A percentile compares a stretch with the other conserved stretches of the same genome.
Conservation (phyloP, 2,797 vertebrate genomes). For the Pangasius djambal region DNA sequence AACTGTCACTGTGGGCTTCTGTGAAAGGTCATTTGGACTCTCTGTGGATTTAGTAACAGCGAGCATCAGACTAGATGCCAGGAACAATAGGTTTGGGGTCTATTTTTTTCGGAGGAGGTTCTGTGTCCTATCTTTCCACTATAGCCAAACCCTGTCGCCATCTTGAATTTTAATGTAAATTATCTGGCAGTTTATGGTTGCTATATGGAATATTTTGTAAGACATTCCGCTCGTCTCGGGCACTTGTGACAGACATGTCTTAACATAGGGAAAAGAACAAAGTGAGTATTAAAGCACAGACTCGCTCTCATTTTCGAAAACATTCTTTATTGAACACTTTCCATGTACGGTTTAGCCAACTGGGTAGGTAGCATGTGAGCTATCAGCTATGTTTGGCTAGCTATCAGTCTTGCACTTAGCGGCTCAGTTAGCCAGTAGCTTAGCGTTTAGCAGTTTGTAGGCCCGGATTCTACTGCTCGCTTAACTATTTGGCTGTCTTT, state of each 20-base stretch:
- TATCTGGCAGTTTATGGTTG: constrained; percentile 52
- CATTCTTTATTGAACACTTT: constrained; percentile 51
- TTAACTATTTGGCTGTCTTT: not conserved
- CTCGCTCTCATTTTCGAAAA: not conserved
- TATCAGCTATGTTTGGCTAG: constrained; percentile 25
- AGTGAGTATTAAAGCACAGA: constrained; percentile 56
- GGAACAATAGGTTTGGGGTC: constrained; percentile 43
- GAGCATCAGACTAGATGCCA: constrained; percentile 14
- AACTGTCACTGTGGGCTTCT: not conserved
- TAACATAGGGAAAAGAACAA: constrained; percentile 35
- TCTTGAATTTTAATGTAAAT: constrained; percentile 66
- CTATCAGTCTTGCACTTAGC: not conserved
- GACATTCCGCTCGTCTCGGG: constrained; percentile 15
- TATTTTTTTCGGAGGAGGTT: constrained; percentile 56
- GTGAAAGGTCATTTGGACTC: not conserved
- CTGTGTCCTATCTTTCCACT: constrained; percentile 53
- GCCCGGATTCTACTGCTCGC: not conserved
- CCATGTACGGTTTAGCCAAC: constrained; percentile 56
- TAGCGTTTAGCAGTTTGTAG: constrained; percentile 19
- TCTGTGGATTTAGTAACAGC: not conserved
- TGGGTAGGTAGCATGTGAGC: constrained; percentile 48
- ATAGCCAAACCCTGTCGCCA: constrained; percentile 59
- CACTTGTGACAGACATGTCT: constrained; percentile 44
- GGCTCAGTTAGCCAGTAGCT: not conserved
- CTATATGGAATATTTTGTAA: constrained; percentile 49